A percentile compares a stretch with the other conserved stretches of the same genome.
phyloP scores from a whole-genome alignment of 2,113 vertebrate species.

The Electrona antarctica region DNA sequence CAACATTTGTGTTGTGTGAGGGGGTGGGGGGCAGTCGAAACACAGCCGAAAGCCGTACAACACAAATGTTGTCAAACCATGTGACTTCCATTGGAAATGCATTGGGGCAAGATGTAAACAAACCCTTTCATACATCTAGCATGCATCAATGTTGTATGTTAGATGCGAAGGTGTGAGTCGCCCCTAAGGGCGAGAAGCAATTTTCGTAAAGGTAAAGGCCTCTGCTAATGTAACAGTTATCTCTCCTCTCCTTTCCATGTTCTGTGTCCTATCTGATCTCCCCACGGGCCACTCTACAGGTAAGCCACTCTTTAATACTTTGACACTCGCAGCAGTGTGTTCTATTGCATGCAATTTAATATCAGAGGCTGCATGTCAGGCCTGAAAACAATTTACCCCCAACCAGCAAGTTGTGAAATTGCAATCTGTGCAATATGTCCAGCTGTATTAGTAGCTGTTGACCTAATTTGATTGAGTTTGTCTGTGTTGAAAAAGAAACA shows the following conservation, averaged over 20 bases:
- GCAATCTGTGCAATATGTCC: constrained; percentile 54
- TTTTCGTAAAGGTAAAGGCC: constrained; percentile 9
- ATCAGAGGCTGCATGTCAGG: constrained; percentile 36
- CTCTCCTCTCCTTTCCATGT: constrained; percentile 37
- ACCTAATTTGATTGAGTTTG: constrained; percentile 46
- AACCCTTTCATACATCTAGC: too few relatives aligned
- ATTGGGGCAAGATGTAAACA: too few relatives aligned
- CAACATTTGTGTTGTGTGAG: too few relatives aligned
- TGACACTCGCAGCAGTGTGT: background rate
- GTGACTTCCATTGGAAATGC: too few relatives aligned
- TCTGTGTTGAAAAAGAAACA: constrained; percentile 28
- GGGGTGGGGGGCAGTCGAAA: too few relatives aligned
- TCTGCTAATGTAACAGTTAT: constrained; percentile 32
- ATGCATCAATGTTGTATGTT: too few relatives aligned
- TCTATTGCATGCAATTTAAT: background rate
- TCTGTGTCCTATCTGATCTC: constrained; percentile 5
- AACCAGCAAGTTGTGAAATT: constrained; percentile 67
- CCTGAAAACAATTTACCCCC: constrained; percentile 60
- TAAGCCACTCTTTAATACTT: constrained; percentile 46
- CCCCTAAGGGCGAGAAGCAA: too few relatives aligned
- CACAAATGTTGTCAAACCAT: too few relatives aligned
- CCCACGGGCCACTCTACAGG: constrained; percentile 38
- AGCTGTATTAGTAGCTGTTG: constrained; percentile 52
- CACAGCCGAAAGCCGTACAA: too few relatives aligned
- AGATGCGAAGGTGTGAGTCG: too few relatives aligned